A percentile compares a stretch with the other conserved stretches of the same genome.
phyloP scores from a whole-genome alignment of 1,140 invertebrate genomes.

The Dreissena polymorpha region DNA sequence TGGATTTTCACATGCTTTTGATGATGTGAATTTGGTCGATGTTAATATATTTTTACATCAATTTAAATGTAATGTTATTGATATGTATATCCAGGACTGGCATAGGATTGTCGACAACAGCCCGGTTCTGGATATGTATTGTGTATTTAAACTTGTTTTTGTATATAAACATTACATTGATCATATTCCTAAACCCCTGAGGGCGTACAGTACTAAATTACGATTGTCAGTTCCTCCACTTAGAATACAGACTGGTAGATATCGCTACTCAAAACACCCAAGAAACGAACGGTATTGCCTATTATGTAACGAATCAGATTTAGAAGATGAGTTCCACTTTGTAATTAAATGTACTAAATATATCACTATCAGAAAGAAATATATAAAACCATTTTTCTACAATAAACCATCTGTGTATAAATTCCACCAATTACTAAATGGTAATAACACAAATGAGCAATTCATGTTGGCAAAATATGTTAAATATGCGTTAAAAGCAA shows the following conservation, averaged over 20 bases:
- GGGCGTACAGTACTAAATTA: not conserved
- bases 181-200: conserved; percentile 4
- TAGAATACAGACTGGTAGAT: conserved; percentile 6
- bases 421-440: no score
- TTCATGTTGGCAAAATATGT: no score
- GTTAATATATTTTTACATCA: not conserved
- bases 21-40: not conserved
- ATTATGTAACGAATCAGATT: not conserved
- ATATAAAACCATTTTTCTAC: no score
- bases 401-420: no score
- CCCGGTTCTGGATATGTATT: not conserved
- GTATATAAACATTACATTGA: not conserved
- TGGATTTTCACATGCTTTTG: not conserved
- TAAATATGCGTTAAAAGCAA: no score
- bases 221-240: conserved; percentile 1
- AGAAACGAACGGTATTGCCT: not conserved
- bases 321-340: conserved; percentile 13
- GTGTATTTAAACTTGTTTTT: conserved; percentile 3
- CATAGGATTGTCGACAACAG: not conserved
- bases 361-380: no score
- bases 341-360: no score
- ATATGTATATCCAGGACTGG: conserved; percentile 10
- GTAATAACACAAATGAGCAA: no score
- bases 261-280: conserved; percentile 5
- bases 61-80: conserved; percentile 2